Percentiles rank a stretch among this genome's conserved stretches.
Conservation (phyloP, 2,888 invertebrate genomes). For the Tetheella fluctuosa region DNA sequence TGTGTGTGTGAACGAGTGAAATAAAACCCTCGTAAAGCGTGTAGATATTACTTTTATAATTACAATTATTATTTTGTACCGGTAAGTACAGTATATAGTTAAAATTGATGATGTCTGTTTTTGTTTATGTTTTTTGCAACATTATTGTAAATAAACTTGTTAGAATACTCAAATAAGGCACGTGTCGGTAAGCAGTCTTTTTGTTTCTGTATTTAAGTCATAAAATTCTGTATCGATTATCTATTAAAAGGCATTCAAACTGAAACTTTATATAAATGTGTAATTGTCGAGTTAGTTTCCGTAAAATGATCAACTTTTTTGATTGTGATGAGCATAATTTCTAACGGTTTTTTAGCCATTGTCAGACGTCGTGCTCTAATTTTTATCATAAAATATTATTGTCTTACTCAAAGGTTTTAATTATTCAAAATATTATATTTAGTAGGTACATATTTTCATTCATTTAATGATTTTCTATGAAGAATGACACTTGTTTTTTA, state of each 20-base stretch:
- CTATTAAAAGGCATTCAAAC: neutral
- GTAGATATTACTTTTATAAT: neutral
- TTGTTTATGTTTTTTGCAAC: neutral
- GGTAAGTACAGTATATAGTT: neutral
- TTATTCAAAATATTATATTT: too few relatives aligned
- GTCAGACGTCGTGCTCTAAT: too few relatives aligned
- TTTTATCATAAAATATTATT: too few relatives aligned
- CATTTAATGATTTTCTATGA: too few relatives aligned
- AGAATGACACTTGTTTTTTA: too few relatives aligned
- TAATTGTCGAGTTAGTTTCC: constrained; percentile 9
- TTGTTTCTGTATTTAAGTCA: neutral
- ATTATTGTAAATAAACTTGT: constrained; percentile 2
- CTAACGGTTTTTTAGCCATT: neutral
- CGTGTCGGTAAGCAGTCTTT: constrained; percentile 20
- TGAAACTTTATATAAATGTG: constrained; percentile 11
- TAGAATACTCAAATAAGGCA: constrained; percentile 25
- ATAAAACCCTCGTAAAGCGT: too few relatives aligned
- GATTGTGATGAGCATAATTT: too few relatives aligned
- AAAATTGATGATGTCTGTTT: neutral
- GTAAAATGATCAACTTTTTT: neutral
- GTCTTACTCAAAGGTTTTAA: too few relatives aligned
- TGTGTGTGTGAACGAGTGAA: constrained; percentile 15
- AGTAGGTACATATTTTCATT: too few relatives aligned
- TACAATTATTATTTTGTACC: constrained; percentile 1
- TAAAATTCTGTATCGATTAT: neutral